Percentiles rank a stretch among this genome's conserved stretches.
These are phyloP conservation scores for Leptobrachium leishanense DNA, from an alignment of 2,113 vertebrate genomes.

Conservation along the genomic window DNA sequence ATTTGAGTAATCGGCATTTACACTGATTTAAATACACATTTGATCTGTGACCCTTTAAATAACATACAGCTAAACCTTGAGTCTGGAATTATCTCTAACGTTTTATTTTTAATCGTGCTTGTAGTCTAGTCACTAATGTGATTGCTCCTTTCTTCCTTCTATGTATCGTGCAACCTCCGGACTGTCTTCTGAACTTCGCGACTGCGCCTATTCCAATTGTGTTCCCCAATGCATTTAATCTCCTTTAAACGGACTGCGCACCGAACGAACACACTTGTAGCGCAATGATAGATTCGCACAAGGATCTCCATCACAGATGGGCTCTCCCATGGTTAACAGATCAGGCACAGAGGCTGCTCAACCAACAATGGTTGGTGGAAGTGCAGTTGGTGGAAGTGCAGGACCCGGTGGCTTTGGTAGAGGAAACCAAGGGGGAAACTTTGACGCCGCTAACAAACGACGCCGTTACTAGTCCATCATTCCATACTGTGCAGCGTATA, in stretches of 20 bases:
- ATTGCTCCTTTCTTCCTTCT: conserved; percentile 84
- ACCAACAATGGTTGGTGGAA: conserved; percentile 75
- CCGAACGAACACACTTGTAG: conserved; percentile 67
- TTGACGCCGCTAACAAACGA: conserved; percentile 94
- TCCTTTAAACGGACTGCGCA: conserved; percentile 72
- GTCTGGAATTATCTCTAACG: no score
- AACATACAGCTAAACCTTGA: no score
- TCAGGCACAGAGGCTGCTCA: conserved; percentile 88
- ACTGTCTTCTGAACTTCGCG: conserved; percentile 79
- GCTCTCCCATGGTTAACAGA: conserved; percentile 78
- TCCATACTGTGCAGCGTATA: conserved; percentile 62
- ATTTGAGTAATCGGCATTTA: no score
- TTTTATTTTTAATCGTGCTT: accelerated
- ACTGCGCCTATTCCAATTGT: conserved; percentile 72
- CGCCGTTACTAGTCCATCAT: conserved; percentile 83
- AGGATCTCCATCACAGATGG: conserved; percentile 81
- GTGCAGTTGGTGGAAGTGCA: conserved; percentile 78
- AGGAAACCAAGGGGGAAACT: conserved; percentile 84
- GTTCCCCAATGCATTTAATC: conserved; percentile 62
- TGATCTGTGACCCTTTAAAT: no score
- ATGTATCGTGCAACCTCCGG: conserved; percentile 81
- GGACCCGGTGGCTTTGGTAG: conserved; percentile 83
- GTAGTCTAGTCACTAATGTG: conserved; percentile 77
- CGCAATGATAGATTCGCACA: conserved; percentile 87
- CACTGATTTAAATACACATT: no score